Conservation (phyloP, 1,140 invertebrate genomes). For the Sminthurinus signatus region DNA sequence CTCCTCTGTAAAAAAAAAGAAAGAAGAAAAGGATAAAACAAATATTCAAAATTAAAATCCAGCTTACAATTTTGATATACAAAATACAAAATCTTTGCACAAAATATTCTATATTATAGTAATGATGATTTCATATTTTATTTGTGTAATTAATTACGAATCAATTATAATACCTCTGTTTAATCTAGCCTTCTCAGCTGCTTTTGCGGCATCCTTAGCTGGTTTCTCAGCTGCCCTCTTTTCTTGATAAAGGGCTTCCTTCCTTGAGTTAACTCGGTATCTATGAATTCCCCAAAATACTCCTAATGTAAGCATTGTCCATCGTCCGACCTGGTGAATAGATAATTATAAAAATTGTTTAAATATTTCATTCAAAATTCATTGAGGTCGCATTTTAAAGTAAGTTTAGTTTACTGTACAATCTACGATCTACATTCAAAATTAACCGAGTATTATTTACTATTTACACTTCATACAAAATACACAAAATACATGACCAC, state of each 20-base stretch:
- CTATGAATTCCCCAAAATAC: slow-evolving; percentile 63
- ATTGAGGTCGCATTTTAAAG: background rate
- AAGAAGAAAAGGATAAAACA: too few species aligned
- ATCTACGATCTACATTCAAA: too few species aligned
- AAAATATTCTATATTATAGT: background rate
- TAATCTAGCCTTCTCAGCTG: slow-evolving; percentile 53
- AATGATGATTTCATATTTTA: background rate
- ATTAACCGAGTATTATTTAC: too few species aligned
- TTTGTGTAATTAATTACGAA: background rate
- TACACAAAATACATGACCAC: too few species aligned
- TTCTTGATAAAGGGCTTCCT: slow-evolving; percentile 57
- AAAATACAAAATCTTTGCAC: too few species aligned
- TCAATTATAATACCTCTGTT: slow-evolving; percentile 39
- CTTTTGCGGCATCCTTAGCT: slow-evolving; percentile 60
- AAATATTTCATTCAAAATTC: background rate
- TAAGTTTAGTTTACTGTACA: background rate
- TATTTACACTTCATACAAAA: too few species aligned
- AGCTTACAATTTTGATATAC: too few species aligned
- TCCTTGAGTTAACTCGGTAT: slow-evolving; percentile 59
- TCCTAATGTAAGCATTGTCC: slow-evolving; percentile 60
- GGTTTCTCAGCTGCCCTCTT: slow-evolving; percentile 59
- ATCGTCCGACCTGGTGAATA: slow-evolving; percentile 59
- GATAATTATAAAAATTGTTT: background rate
- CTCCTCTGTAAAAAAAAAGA: slow-evolving; percentile 43
- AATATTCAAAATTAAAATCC: background rate